Evolutionary conservation across 2,888 invertebrate species (phyloP), one percentile per base, ranked within the genome.

Genomic region (Criorhina ranunculi): DNA sequence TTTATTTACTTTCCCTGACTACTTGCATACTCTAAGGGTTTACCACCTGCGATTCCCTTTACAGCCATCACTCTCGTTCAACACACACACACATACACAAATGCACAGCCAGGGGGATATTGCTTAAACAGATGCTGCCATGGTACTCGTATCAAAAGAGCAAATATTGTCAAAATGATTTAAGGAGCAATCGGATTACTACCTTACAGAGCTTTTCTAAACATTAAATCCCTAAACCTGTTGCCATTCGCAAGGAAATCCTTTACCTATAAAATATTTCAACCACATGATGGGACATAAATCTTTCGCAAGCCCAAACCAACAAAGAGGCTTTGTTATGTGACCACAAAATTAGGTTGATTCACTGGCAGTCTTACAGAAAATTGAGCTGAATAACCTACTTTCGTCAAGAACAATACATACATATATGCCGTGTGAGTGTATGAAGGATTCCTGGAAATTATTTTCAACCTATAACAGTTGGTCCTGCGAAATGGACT

Each of bases 281-380:
- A 70, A 37, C 69, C 69, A 1, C 69, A 69, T 44, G 46, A 46
- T 33, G 46, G 57, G 11, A 46, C 8, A 70, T 70, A 70, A 70
- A 70, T 70, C 57, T 37, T 46, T 57, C 15, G 57, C 35, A 59
- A 35, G 33, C 17, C 11, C 8, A 24, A 24, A 24, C 17, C 29
- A 35, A 40, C 37, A 72, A 35, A 12, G 44, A n/a, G 57, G 17
- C 33, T 46, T 6, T 44, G 62, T 53, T n/a, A 19, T 75, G 73
- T 64, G 73, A 64, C 73, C 64, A 75, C 64, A 75, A 75, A 75
- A 75, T 64, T 55, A 55, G 53, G 53, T 64, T 64, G 53, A 44
- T 42, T 53, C 64, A 35, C 69, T n/a, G 60, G 57, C 69, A 44
- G 57, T 53, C 57, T 57, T 57, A n/a, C 17, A 57, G 44, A 33